Evolutionary conservation across 2,113 vertebrate genomes (phyloP).

Genomic region (Anguilla japonica): DNA sequence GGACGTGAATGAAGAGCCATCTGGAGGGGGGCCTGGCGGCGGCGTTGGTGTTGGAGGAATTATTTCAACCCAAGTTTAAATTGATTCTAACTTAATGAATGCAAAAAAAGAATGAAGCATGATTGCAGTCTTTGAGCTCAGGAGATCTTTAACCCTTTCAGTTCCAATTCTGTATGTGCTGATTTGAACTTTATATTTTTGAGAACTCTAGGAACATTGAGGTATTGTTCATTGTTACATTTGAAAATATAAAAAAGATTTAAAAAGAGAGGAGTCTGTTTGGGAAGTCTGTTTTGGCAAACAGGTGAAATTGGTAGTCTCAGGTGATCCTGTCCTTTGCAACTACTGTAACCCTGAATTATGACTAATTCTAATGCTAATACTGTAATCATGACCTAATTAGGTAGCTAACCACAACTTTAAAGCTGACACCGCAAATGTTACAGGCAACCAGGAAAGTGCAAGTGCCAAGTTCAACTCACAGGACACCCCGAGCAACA

Average conservation of each 20-base stretch:
- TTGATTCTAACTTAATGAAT: neutral
- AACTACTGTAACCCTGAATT: no score
- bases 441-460: neutral
- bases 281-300: neutral
- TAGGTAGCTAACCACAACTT: no score
- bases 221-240: no score
- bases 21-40: neutral
- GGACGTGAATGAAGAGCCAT: neutral
- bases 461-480: neutral
- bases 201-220: no score
- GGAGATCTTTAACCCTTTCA: neutral
- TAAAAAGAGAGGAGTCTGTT: no score
- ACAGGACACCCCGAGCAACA: no score
- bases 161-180: neutral
- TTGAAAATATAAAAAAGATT: no score
- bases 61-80: neutral
- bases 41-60: neutral
- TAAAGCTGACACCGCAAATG: no score
- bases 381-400: no score
- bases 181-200: no score
- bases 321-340: neutral
- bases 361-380: no score
- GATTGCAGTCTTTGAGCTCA: neutral
- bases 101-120: neutral
- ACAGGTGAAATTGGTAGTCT: neutral